phyloP scores from a whole-genome alignment of 2,797 vertebrate genomes.

The Enteromius argenteus region DNA sequence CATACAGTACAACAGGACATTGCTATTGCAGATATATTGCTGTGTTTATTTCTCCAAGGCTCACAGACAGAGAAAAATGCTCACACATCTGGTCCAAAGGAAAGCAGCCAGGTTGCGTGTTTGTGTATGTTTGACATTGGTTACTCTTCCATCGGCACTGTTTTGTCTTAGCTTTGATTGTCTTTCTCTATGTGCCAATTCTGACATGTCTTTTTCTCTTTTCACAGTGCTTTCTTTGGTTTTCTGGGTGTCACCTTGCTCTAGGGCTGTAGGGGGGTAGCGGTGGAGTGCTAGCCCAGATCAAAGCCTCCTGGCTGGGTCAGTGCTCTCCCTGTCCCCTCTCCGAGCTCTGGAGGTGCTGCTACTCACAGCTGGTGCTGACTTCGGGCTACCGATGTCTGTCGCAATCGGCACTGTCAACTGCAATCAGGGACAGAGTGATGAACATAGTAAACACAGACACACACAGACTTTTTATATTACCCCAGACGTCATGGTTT shows the following conservation, averaged over 20 bases:
- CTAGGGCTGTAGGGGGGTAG: constrained; percentile 19
- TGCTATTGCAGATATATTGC: constrained; percentile 37
- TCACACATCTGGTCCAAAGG: constrained; percentile 35
- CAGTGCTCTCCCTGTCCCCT: constrained; percentile 41
- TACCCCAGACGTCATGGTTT: constrained; percentile 14
- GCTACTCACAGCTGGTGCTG: constrained; percentile 41
- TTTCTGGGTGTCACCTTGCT: constrained; percentile 52
- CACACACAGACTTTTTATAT: constrained; percentile 21
- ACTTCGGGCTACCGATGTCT: constrained; percentile 40
- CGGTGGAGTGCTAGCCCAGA: constrained; percentile 28
- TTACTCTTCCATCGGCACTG: constrained; percentile 33
- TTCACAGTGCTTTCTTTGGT: constrained; percentile 24
- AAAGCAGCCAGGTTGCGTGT: constrained; percentile 30
- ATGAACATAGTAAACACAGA: constrained; percentile 31
- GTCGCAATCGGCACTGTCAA: constrained; percentile 42
- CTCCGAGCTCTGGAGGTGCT: constrained; percentile 42
- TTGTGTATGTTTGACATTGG: constrained; percentile 39
- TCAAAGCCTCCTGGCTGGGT: constrained; percentile 48
- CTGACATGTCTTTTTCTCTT: constrained; percentile 25
- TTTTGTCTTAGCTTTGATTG: constrained; percentile 30
- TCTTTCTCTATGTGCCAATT: constrained; percentile 19
- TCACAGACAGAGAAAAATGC: constrained; percentile 38
- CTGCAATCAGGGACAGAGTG: constrained; percentile 52
- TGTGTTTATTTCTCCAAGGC: constrained; percentile 52
- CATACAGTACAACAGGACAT: constrained; percentile 16